These are phyloP conservation scores for Pseudomyrmex dendroicus DNA, from an alignment of 1,140 invertebrate species.

Conservation along the genomic window DNA sequence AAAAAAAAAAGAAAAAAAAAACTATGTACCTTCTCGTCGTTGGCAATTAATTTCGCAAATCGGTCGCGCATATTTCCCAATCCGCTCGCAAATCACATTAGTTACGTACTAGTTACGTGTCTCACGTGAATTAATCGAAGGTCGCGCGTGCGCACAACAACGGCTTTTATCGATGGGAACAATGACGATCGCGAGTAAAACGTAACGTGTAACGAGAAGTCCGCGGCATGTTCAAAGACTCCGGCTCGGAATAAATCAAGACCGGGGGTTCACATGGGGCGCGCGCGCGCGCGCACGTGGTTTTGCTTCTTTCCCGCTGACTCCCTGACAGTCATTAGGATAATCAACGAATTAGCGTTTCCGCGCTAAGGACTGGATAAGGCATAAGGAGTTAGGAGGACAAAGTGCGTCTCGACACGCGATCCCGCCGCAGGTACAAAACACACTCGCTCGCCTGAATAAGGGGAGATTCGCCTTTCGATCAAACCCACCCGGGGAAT, in stretches of 20 bases:
- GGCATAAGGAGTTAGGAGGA: slow-evolving; percentile 78
- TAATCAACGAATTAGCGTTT: slow-evolving; percentile 83
- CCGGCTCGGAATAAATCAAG: slow-evolving; percentile 67
- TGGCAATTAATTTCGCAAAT: slow-evolving; percentile 55
- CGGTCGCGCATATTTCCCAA: slow-evolving; percentile 25
- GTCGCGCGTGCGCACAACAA: slow-evolving; percentile 12
- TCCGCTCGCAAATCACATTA: slow-evolving; percentile 11
- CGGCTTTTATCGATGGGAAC: slow-evolving; percentile 44
- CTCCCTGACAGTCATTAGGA: slow-evolving; percentile 79
- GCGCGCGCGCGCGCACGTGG: slow-evolving; percentile 49
- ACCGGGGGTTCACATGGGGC: slow-evolving; percentile 8
- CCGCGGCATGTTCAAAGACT: slow-evolving; percentile 63
- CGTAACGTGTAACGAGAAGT: slow-evolving; percentile 51
- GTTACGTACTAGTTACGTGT: neutral
- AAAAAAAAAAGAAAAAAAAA: slow-evolving; percentile 2
- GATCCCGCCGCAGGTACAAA: slow-evolving; percentile 73
- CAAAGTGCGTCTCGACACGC: slow-evolving; percentile 82
- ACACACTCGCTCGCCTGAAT: slow-evolving; percentile 24
- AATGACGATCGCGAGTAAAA: slow-evolving; percentile 54
- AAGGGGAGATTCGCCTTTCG: slow-evolving; percentile 56
- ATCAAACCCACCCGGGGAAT: slow-evolving; percentile 60
- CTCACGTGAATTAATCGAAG: slow-evolving; percentile 36
- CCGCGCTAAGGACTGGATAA: slow-evolving; percentile 80
- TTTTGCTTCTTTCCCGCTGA: slow-evolving; percentile 69
- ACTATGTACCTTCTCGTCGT: neutral